Evolutionary conservation across 2,113 vertebrate species (phyloP), one percentile per base, ranked within the genome.

Genomic region (Dasyprocta punctata): DNA sequence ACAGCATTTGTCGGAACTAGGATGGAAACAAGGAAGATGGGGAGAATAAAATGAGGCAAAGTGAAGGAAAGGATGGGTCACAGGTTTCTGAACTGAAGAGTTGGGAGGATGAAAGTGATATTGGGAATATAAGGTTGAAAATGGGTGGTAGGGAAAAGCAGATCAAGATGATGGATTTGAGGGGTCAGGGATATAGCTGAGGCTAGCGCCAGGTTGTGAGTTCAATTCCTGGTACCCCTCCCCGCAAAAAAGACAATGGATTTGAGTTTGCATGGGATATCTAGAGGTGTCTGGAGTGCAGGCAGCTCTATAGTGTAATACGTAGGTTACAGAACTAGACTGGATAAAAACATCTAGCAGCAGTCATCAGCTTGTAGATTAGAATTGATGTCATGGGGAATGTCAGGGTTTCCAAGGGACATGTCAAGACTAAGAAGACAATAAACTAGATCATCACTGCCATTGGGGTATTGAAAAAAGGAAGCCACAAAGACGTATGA

Each of bases 401-500:
- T 54, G 38, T 61, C 20, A 60, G 36, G 11, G 71, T 67, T 81
- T 75, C 71, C 49, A 67, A 80, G 78, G 16, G 36, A 33, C 24
- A 13, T 44, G n/a, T 61, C 36, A 54, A 7, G 52, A 85, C 61
- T 75, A 52, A 94, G 38, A 54, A 61, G 36, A 63, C 19, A 65
- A n/a, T 44, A 89, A 95, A 78, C 44, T 47, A 52, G 44, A 60
- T 65, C 30, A 33, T 92, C 26, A n/a, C 52, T 65, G 22, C 83
- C 86, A 22, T 84, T 24, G 47, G 73, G 69, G 82, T 75, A 13
- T 84, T 83, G 52, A 60, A 67, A 96, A 75, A 86, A 92, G 89
- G 49, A 96, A 81, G 61, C 67, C 94, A 80, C 26, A 41, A 30
- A 69, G 41, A 11, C 56, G 2, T 90, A 7, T 88, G 67, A 80